Evolutionary conservation across 1,140 invertebrate species (phyloP).

Genomic region (Capitella teleta): DNA sequence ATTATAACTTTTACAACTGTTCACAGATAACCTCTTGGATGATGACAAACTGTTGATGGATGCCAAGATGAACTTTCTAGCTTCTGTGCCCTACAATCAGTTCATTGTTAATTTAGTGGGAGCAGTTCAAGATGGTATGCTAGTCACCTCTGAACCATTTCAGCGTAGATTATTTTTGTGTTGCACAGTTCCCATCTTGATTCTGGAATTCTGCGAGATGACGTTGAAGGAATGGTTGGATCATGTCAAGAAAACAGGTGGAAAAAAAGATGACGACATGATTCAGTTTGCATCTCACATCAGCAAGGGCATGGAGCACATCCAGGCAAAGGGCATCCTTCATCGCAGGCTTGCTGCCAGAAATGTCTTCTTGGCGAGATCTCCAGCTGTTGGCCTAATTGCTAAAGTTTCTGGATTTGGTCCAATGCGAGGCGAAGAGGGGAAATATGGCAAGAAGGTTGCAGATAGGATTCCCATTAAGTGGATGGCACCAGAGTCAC

Average conservation of each 20-base stretch:
- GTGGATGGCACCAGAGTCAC: conserved; percentile 9
- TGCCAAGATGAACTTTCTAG: conserved; percentile 27
- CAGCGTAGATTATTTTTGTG: background rate
- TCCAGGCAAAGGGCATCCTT: too few species aligned
- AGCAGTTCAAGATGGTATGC: conserved; percentile 16
- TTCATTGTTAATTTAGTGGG: conserved; percentile 23
- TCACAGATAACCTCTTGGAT: conserved; percentile 15
- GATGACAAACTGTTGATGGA: conserved; percentile 21
- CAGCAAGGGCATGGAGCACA: too few species aligned
- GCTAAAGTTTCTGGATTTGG: conserved; percentile 7
- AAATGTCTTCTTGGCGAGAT: conserved; percentile 3
- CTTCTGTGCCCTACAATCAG: conserved; percentile 16
- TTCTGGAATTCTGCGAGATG: background rate
- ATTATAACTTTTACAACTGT: too few species aligned
- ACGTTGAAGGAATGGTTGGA: too few species aligned
- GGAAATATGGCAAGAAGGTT: too few species aligned
- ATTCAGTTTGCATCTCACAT: too few species aligned
- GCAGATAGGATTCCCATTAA: conserved; percentile 11
- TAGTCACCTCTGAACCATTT: too few species aligned
- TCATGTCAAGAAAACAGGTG: too few species aligned
- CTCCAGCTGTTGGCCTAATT: background rate
- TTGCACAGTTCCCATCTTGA: background rate
- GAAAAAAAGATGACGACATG: too few species aligned
- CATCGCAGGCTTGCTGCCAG: conserved; percentile 6
- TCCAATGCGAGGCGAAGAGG: conserved; percentile 1